Percentiles rank a stretch among this genome's conserved stretches.
These are phyloP conservation scores for Panulirus ornatus DNA, from an alignment of 1,140 invertebrate species.

Conservation along the genomic window DNA sequence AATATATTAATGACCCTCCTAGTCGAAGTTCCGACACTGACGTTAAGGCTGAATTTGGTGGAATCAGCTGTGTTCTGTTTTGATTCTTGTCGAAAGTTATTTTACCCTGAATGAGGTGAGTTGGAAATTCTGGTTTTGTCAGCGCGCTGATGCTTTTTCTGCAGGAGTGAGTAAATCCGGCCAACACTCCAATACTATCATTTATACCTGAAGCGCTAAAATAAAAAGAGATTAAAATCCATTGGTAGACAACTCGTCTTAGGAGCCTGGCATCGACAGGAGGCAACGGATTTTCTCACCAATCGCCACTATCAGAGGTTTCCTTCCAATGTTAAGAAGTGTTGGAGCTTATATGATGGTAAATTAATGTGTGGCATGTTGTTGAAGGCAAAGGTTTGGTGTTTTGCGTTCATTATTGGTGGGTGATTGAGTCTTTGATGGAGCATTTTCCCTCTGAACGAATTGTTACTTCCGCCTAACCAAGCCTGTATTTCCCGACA, in stretches of 20 bases:
- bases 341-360: too few relatives aligned
- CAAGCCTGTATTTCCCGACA: too few relatives aligned
- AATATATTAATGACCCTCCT: not conserved
- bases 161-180: not conserved
- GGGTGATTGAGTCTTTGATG: too few relatives aligned
- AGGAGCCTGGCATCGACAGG: too few relatives aligned
- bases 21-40: not conserved
- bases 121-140: not conserved
- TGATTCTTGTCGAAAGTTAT: constrained; percentile 11
- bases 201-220: not conserved
- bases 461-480: too few relatives aligned
- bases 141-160: not conserved
- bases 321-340: too few relatives aligned
- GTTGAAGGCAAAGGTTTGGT: too few relatives aligned
- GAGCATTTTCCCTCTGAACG: too few relatives aligned
- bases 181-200: not conserved
- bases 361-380: too few relatives aligned
- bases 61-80: constrained; percentile 7
- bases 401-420: too few relatives aligned
- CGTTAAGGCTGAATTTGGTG: not conserved
- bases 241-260: not conserved
- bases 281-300: too few relatives aligned
- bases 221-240: not conserved
- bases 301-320: too few relatives aligned
- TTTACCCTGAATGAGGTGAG: constrained; percentile 1